phyloP scores from a whole-genome alignment of 2,888 invertebrate species.

The Zelleria hepariella region DNA sequence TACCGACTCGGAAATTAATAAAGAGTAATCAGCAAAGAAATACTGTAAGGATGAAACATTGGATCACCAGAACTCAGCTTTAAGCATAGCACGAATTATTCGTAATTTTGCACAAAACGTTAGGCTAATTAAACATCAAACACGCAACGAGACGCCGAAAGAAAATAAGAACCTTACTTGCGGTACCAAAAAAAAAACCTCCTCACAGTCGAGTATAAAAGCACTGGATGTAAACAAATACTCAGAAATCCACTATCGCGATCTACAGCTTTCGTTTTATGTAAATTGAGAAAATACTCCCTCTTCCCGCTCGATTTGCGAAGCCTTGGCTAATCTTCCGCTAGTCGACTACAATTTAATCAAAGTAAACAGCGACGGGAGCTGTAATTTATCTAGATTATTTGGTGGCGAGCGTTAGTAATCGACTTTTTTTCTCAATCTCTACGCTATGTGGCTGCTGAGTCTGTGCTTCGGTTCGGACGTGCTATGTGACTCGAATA shows the following conservation, averaged over 20 bases:
- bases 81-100: too few relatives aligned
- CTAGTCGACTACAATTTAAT: constrained; percentile 71
- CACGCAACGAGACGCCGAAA: too few relatives aligned
- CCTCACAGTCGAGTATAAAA: constrained; percentile 20
- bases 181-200: not conserved
- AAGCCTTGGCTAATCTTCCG: constrained; percentile 66
- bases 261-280: constrained; percentile 58
- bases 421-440: constrained; percentile 54
- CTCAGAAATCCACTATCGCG: constrained; percentile 30
- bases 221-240: constrained; percentile 34
- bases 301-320: constrained; percentile 64
- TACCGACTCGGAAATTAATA: constrained; percentile 1
- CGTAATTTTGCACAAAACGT: too few relatives aligned
- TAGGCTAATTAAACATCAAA: too few relatives aligned
- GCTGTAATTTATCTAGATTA: constrained; percentile 70
- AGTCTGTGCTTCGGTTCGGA: not conserved
- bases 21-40: too few relatives aligned
- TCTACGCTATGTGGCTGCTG: not conserved
- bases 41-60: too few relatives aligned
- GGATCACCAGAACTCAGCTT: too few relatives aligned
- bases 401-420: constrained; percentile 64
- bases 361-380: constrained; percentile 67
- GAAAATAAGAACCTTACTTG: not conserved
- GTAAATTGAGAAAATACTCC: constrained; percentile 63
- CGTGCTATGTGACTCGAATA: not conserved